Evolutionary conservation across 1,140 invertebrate species (phyloP).

Genomic region (Venturia canescens): DNA sequence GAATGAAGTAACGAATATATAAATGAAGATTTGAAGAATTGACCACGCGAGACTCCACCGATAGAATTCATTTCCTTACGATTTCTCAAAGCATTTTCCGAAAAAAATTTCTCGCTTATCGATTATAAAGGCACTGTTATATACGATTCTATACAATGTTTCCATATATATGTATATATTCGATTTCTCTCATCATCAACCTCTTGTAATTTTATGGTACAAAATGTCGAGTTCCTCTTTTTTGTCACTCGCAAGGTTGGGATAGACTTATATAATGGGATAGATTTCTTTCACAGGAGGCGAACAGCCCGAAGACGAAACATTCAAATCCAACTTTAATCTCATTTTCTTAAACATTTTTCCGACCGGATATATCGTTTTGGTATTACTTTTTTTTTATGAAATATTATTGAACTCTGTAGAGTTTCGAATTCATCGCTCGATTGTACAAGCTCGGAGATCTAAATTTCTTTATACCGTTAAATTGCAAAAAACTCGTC

Average conservation of each 20-base stretch:
- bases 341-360: no score
- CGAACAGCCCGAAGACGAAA: not conserved
- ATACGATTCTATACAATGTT: constrained; percentile 47
- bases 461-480: no score
- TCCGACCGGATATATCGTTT: no score
- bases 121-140: constrained; percentile 52
- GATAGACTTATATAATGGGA: not conserved
- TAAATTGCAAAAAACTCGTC: no score
- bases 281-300: no score
- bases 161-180: constrained; percentile 13
- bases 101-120: constrained; percentile 47
- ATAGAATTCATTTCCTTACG: not conserved
- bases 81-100: not conserved
- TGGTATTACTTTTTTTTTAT: no score
- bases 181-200: not conserved
- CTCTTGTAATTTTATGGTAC: not conserved
- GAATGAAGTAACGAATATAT: not conserved
- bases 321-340: no score
- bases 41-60: not conserved
- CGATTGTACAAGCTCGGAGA: no score
- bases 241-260: not conserved
- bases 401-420: no score
- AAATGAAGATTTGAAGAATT: not conserved
- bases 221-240: constrained; percentile 3
- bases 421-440: no score